phyloP scores from a whole-genome alignment of 1,140 invertebrate genomes.

The Sogatella furcifera region DNA sequence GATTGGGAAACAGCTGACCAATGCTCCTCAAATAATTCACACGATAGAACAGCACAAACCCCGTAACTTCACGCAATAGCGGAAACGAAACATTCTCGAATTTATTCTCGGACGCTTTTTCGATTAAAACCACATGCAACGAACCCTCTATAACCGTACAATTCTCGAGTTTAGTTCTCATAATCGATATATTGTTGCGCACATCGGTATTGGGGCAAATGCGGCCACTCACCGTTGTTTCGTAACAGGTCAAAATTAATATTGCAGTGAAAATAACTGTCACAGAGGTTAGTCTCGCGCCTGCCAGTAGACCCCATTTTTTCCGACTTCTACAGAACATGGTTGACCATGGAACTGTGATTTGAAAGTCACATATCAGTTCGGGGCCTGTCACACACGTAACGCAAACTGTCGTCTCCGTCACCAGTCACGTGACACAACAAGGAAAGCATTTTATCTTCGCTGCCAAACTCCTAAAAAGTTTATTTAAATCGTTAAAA shows the following conservation, averaged over 20 bases:
- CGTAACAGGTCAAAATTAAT: not conserved
- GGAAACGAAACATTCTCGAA: conserved; percentile 53
- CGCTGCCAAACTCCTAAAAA: too few species aligned
- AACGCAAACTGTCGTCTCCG: too few species aligned
- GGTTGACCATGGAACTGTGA: too few species aligned
- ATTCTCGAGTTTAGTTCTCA: conserved; percentile 41
- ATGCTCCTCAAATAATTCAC: conserved; percentile 65
- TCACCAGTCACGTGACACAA: too few species aligned
- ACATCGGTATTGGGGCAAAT: conserved; percentile 70
- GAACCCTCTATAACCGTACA: conserved; percentile 82
- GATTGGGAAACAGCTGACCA: conserved; percentile 81
- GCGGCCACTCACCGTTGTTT: not conserved
- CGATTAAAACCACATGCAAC: conserved; percentile 68
- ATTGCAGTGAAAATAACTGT: not conserved
- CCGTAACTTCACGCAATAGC: conserved; percentile 50
- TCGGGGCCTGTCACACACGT: too few species aligned
- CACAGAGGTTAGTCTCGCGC: too few species aligned
- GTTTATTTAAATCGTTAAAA: too few species aligned
- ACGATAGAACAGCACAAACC: conserved; percentile 57
- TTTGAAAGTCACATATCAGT: too few species aligned
- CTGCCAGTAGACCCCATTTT: too few species aligned
- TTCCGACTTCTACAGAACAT: too few species aligned
- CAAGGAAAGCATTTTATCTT: too few species aligned
- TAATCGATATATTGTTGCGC: conserved; percentile 50
- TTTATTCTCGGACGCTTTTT: conserved; percentile 34